Evolutionary conservation across 2,888 invertebrate genomes (phyloP).

Genomic region (Chaetogeoica ovagalla): DNA sequence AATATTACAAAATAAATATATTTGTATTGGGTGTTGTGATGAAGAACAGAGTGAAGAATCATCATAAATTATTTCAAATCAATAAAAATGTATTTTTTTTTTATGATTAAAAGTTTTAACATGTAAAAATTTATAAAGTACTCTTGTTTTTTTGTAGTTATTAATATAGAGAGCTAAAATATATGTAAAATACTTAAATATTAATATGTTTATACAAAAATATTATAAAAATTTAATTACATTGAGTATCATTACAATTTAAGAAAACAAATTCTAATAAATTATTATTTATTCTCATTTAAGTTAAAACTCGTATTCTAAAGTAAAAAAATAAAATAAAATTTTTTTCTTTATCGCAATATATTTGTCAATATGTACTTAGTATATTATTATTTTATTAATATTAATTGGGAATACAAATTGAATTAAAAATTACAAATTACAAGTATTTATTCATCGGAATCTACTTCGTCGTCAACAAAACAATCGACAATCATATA

Average conservation of each 20-base stretch:
- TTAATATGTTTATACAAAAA: conserved; percentile 21
- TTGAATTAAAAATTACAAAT: no score
- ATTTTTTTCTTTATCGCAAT: no score
- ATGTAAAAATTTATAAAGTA: conserved; percentile 6
- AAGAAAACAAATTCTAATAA: conserved; percentile 19
- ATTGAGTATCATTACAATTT: conserved; percentile 13
- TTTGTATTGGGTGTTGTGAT: no score
- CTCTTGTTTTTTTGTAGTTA: not conserved
- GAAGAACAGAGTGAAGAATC: no score
- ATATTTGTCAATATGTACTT: no score
- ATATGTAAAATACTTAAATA: conserved; percentile 14
- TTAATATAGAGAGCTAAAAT: conserved; percentile 25
- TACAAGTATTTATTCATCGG: no score
- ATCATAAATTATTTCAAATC: no score
- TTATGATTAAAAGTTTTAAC: conserved; percentile 6
- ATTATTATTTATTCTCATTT: conserved; percentile 24
- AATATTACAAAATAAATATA: no score
- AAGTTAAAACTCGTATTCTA: conserved; percentile 13
- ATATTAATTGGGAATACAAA: no score
- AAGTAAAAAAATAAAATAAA: not conserved
- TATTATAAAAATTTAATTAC: conserved; percentile 15
- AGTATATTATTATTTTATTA: no score
- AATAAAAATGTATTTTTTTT: conserved; percentile 2
- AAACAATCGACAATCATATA: no score
- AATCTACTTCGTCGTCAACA: no score